Base-by-base conservation (phyloP, 2,888 invertebrate species). In the Gortyna flavago region DNA sequence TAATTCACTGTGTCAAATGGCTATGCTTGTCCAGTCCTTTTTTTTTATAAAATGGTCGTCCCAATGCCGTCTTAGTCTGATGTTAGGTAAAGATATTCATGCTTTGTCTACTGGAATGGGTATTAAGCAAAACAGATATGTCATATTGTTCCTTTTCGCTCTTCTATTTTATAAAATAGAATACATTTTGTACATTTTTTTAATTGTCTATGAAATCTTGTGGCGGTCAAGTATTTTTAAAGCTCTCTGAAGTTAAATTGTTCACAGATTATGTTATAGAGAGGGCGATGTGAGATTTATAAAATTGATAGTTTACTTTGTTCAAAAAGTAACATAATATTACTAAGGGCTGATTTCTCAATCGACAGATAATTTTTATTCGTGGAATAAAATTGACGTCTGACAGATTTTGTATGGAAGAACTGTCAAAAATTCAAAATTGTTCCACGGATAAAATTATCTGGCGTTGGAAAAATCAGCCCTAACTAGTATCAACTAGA, bases 201-300 rank as follows among this genome's bases (percentile, higher is more conserved):
- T 25, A 57, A 57, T n/a, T 54, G 32, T 66, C 8, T 72, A 69
- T n/a, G 57, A 32, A 41, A n/a, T 44, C 29, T 64, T 84, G 18
- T 86, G 85, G 76, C 79, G 89, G 89, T 91, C 89, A 89, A 90
- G 89, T 91, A 88, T 89, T 83, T 86, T 78, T 71, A 80, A 74
- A 79, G 91, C 91, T 92, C 91, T 91, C 89, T 90, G 70, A 76
- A 71, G n/a, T 82, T 84, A 62, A 80, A 84, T 88, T 86, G 85
- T 77, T 81, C 77, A 70, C 81, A 75, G 59, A 65, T 72, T 65
- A 51, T 81, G 59, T 72, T 66, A 16, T 65, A 67, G 57, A 38
- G n/a, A 72, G 61, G 65, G 68, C 48, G 57, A 78, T 85, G 65
- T 41, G 51, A 81, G 75, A 48, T 70, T 44, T 32, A 54, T 35